Percentiles rank a stretch among this genome's conserved stretches.
phyloP scores from a whole-genome alignment of 1,140 invertebrate species.

The Drosophila biarmipes region DNA sequence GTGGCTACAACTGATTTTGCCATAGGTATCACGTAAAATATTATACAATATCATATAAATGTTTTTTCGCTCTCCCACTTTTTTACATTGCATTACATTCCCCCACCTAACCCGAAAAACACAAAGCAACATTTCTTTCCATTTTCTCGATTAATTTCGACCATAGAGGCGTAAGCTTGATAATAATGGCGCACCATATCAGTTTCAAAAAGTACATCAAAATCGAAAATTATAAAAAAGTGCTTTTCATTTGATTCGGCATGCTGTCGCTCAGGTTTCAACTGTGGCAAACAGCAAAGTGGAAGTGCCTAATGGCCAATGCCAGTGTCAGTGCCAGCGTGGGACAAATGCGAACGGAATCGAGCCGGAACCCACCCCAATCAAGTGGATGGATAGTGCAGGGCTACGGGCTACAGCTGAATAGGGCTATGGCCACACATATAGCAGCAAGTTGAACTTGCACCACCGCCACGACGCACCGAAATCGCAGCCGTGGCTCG shows the following conservation, averaged over 20 bases:
- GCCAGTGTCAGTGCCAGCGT: conserved; percentile 37
- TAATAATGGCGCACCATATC: conserved; percentile 22
- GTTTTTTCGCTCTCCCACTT: neutral
- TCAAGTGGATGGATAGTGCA: conserved; percentile 34
- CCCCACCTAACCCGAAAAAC: neutral
- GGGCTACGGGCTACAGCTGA: neutral
- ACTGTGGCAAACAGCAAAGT: conserved; percentile 46
- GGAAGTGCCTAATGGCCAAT: conserved; percentile 44
- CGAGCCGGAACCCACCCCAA: conserved; percentile 35
- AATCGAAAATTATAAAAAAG: conserved; percentile 70
- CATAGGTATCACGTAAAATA: no score
- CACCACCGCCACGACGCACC: conserved; percentile 42
- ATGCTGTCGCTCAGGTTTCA: conserved; percentile 70
- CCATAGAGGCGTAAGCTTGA: conserved; percentile 5
- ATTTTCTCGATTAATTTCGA: conserved; percentile 25
- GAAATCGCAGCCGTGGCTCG: conserved; percentile 61
- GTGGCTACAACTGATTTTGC: no score
- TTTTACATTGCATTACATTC: neutral
- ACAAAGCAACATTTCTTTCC: conserved; percentile 10
- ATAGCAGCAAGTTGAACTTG: conserved; percentile 32
- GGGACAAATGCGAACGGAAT: conserved; percentile 24
- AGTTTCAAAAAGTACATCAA: conserved; percentile 23
- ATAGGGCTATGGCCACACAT: neutral
- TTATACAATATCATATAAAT: neutral
- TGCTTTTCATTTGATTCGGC: conserved; percentile 68